These are phyloP conservation scores for Lycocorax pyrrhopterus DNA, from an alignment of 2,113 vertebrate genomes.

Conservation along the genomic window DNA sequence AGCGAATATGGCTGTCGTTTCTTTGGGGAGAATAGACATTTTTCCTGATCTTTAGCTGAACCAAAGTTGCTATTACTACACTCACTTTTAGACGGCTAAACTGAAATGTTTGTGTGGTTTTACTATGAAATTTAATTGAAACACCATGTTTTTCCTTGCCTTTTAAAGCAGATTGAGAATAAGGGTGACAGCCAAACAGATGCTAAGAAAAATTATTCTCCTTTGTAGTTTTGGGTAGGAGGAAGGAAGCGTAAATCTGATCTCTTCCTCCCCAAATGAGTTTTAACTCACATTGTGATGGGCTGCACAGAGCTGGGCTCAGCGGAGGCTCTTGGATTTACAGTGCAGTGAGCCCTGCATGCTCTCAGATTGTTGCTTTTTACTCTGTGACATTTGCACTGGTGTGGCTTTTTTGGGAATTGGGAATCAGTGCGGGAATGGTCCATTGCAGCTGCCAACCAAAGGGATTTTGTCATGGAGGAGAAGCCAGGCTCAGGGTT, in stretches of 20 bases:
- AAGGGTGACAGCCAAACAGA: not conserved
- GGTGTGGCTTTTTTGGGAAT: not conserved
- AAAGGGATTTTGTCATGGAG: not conserved
- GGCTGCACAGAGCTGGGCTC: not conserved
- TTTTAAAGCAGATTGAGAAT: not conserved
- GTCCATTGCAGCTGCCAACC: not conserved
- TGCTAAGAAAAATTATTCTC: not conserved
- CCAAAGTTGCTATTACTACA: not conserved
- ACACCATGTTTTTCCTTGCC: not conserved
- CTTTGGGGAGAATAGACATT: not conserved
- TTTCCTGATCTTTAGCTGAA: not conserved
- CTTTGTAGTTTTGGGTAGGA: not conserved
- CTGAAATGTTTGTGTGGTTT: not conserved
- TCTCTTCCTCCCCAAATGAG: not conserved
- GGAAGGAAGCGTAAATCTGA: not conserved
- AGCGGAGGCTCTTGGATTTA: not conserved
- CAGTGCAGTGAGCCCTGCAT: not conserved
- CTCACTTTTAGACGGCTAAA: not conserved
- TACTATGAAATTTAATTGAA: not conserved
- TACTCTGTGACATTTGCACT: not conserved
- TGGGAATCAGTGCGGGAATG: not conserved
- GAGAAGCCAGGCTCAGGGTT: not conserved
- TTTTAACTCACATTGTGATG: not conserved
- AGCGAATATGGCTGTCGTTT: not conserved
- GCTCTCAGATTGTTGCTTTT: not conserved